phyloP scores from a whole-genome alignment of 1,140 invertebrate species.

The Scaptomyza pallida region DNA sequence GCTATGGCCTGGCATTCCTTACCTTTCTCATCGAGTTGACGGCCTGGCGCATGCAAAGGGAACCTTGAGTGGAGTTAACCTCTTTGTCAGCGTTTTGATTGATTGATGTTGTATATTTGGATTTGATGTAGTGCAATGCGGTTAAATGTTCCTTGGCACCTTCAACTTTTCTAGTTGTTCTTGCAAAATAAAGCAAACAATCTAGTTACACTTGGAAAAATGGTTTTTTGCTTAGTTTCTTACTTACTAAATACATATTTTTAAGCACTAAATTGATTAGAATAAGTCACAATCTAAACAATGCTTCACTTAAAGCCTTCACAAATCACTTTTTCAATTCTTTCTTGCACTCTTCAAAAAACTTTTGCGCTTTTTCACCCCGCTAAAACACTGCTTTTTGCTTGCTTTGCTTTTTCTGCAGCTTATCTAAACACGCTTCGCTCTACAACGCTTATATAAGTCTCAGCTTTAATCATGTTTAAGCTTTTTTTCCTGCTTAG shows the following conservation, averaged over 20 bases:
- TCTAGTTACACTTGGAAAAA: slow-evolving; percentile 25
- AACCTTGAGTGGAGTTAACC: background rate
- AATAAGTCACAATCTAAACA: too few species aligned
- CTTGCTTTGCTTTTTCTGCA: slow-evolving; percentile 7
- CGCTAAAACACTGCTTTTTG: background rate
- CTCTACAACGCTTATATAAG: background rate
- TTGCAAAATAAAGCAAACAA: slow-evolving; percentile 10
- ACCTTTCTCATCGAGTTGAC: slow-evolving; percentile 66
- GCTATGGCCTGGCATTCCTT: slow-evolving; percentile 52
- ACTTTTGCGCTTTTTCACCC: background rate
- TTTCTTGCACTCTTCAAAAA: too few species aligned
- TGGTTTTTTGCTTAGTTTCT: background rate
- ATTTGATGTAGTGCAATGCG: slow-evolving; percentile 33
- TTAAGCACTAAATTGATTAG: too few species aligned
- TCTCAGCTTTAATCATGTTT: background rate
- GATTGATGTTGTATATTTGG: slow-evolving; percentile 48
- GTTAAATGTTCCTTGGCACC: slow-evolving; percentile 20
- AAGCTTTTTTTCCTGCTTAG: slow-evolving; percentile 6
- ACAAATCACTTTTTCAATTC: too few species aligned
- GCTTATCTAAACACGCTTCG: background rate
- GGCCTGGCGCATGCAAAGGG: slow-evolving; percentile 42
- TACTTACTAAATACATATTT: too few species aligned
- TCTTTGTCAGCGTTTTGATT: slow-evolving; percentile 38
- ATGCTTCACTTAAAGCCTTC: too few species aligned
- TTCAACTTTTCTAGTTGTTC: slow-evolving; percentile 33